These are phyloP conservation scores for Oncopeltus fasciatus DNA, from an alignment of 1,140 invertebrate genomes.

Conservation along the genomic window DNA sequence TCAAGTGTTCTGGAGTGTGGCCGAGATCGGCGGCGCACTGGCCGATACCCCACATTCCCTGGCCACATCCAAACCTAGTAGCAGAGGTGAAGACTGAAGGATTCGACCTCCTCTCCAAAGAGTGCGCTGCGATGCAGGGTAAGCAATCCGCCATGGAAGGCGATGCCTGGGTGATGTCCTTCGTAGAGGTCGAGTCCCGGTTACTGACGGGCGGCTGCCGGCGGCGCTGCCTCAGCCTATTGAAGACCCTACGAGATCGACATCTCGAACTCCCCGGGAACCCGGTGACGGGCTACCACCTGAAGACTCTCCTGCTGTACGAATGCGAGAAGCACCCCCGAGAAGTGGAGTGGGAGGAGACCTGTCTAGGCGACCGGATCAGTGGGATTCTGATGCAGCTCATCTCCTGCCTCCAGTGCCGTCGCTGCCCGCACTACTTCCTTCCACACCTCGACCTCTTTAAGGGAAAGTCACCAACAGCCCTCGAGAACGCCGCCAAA, in stretches of 20 bases:
- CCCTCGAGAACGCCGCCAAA: constrained; percentile 89
- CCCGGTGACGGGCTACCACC: constrained; percentile 84
- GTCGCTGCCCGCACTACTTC: constrained; percentile 91
- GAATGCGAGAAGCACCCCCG: constrained; percentile 97
- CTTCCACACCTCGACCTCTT: constrained; percentile 83
- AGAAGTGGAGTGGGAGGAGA: constrained; percentile 92
- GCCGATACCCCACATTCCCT: constrained; percentile 79
- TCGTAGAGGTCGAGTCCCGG: constrained; percentile 85
- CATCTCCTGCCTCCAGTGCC: constrained; percentile 92
- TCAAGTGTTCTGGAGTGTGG: constrained; percentile 87
- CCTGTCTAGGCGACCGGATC: constrained; percentile 81
- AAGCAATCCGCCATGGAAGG: constrained; percentile 95
- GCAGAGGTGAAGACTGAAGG: constrained; percentile 95
- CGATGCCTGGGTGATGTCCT: constrained; percentile 92
- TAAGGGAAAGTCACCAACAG: constrained; percentile 82
- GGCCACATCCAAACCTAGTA: constrained; percentile 87
- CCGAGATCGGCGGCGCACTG: constrained; percentile 87
- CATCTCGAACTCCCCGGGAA: constrained; percentile 87
- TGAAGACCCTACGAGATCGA: constrained; percentile 85
- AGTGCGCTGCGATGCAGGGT: constrained; percentile 69
- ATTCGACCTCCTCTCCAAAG: constrained; percentile 88
- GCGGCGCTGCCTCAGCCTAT: constrained; percentile 73
- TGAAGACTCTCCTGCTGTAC: constrained; percentile 88
- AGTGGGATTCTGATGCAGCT: constrained; percentile 93
- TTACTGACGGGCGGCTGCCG: constrained; percentile 78